A percentile compares a stretch with the other conserved stretches of the same genome.
phyloP scores from a whole-genome alignment of 1,140 invertebrate species.

The Drosophila prosaltans region DNA sequence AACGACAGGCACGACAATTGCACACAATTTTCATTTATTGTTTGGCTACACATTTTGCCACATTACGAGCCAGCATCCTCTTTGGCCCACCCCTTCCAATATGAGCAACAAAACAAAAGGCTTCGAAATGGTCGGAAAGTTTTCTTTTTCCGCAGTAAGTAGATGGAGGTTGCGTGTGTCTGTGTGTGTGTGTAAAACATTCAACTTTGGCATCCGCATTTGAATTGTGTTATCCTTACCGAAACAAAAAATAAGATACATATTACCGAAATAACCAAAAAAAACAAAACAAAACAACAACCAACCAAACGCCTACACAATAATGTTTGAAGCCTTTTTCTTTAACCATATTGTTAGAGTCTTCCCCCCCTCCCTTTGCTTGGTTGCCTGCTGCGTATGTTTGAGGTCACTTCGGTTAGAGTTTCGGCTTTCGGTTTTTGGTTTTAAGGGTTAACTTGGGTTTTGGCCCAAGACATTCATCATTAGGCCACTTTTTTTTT shows the following conservation, averaged over 20 bases:
- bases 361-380: too few relatives aligned
- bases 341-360: conserved; percentile 4
- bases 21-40: conserved; percentile 82
- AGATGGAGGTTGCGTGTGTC: conserved; percentile 22
- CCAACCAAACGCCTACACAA: not conserved
- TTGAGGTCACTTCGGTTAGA: conserved; percentile 44
- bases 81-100: conserved; percentile 16
- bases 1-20: conserved; percentile 72
- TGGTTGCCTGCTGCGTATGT: conserved; percentile 15
- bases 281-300: not conserved
- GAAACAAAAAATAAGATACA: conserved; percentile 19
- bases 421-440: conserved; percentile 22
- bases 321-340: conserved; percentile 8
- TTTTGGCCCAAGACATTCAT: conserved; percentile 41
- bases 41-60: conserved; percentile 80
- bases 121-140: conserved; percentile 5
- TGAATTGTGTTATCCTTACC: conserved; percentile 15
- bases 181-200: conserved; percentile 39
- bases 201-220: conserved; percentile 29
- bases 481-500: conserved; percentile 34
- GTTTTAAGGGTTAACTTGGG: conserved; percentile 10
- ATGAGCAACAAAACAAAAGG: conserved; percentile 51
- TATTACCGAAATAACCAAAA: conserved; percentile 3
- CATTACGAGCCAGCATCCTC: conserved; percentile 59
- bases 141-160: not conserved